These are phyloP conservation scores for Oncorhynchus mykiss DNA, from an alignment of 2,113 vertebrate species.

Conservation along the genomic window DNA sequence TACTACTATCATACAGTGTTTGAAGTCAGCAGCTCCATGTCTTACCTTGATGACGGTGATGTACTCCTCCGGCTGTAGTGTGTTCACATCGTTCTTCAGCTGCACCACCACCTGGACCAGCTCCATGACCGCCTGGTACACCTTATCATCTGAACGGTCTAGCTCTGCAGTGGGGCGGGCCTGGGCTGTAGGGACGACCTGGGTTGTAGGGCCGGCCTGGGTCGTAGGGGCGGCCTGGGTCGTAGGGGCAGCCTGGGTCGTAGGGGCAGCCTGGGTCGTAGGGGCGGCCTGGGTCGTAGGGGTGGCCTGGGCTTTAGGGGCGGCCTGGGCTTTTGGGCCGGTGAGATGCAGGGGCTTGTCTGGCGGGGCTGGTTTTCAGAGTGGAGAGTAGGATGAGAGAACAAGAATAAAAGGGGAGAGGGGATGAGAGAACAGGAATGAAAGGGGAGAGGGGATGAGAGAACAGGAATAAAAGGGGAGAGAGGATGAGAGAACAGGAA, in stretches of 20 bases:
- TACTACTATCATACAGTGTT: background rate
- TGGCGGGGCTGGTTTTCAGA: background rate
- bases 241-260: background rate
- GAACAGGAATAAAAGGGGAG: background rate
- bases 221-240: background rate
- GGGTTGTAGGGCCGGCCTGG: background rate
- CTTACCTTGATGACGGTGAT: slow-evolving; percentile 86
- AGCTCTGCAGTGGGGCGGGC: slow-evolving; percentile 85
- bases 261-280: no score
- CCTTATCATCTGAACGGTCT: slow-evolving; percentile 87
- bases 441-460: background rate
- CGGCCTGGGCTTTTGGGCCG: no score
- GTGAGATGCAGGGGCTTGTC: no score
- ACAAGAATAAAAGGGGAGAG: no score
- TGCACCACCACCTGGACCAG: slow-evolving; percentile 89
- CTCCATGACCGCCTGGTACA: slow-evolving; percentile 88
- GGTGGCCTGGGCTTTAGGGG: no score
- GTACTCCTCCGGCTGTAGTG: slow-evolving; percentile 81
- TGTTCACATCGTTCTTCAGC: slow-evolving; percentile 86
- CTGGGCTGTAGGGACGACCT: background rate
- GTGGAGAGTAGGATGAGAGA: no score
- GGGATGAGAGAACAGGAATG: background rate
- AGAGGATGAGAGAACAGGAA: background rate
- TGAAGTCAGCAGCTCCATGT: background rate
- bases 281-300: no score